Percentiles rank a stretch among this genome's conserved stretches.
Evolutionary conservation across 2,888 invertebrate genomes (phyloP).

Genomic region (Plemyria rubiginata): DNA sequence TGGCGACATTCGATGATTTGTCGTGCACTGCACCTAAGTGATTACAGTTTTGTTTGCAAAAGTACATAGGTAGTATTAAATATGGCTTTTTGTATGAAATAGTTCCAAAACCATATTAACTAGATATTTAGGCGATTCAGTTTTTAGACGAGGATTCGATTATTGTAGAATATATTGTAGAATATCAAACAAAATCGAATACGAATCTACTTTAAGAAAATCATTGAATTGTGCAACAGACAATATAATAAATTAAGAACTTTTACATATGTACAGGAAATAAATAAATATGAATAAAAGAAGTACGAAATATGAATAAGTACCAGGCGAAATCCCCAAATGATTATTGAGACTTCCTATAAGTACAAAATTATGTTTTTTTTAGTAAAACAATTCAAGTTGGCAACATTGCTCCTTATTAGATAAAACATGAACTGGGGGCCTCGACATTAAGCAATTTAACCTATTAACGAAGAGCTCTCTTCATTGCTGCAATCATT

Average conservation of each 20-base stretch:
- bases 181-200: too few species aligned
- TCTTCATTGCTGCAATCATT: constrained; percentile 56
- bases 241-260: too few species aligned
- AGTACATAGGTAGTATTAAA: not conserved
- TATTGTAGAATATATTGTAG: too few species aligned
- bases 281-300: too few species aligned
- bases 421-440: constrained; percentile 72
- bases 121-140: too few species aligned
- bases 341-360: not conserved
- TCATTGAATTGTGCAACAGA: too few species aligned
- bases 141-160: too few species aligned
- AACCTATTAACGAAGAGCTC: constrained; percentile 55
- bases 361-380: not conserved
- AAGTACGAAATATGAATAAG: too few species aligned
- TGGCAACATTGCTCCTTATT: constrained; percentile 45
- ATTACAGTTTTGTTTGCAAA: constrained; percentile 3
- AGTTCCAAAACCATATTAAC: not conserved
- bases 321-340: too few species aligned
- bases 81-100: not conserved
- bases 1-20: constrained; percentile 1
- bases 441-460: constrained; percentile 75
- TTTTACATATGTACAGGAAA: too few species aligned
- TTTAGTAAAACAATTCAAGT: not conserved
- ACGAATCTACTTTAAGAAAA: too few species aligned
- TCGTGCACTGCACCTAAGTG: not conserved